phyloP scores from a whole-genome alignment of 2,888 invertebrate genomes.

The Drosophila imparisetae region DNA sequence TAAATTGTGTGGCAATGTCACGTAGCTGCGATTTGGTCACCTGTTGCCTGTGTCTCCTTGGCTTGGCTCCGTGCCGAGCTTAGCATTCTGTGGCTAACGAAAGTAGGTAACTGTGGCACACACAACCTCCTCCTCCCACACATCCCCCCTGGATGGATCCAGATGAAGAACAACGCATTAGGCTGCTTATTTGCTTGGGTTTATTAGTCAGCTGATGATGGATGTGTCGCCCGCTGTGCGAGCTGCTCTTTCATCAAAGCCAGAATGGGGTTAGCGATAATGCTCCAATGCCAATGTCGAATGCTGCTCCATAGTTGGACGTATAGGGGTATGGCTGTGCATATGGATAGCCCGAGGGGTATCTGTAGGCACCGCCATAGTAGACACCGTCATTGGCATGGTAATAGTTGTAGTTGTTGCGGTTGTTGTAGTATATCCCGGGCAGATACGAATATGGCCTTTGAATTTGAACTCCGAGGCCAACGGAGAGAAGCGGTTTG shows the following conservation, averaged over 20 bases:
- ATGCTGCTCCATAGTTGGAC: conserved; percentile 45
- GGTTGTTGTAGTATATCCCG: conserved; percentile 41
- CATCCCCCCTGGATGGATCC: background rate
- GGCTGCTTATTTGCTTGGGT: conserved; percentile 26
- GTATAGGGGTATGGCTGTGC: conserved; percentile 7
- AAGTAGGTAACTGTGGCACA: conserved; percentile 3
- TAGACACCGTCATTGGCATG: conserved; percentile 31
- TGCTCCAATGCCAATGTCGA: conserved; percentile 62
- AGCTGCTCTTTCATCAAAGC: conserved; percentile 38
- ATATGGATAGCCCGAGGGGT: conserved; percentile 19
- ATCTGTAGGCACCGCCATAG: conserved; percentile 34
- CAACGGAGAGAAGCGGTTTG: conserved; percentile 64
- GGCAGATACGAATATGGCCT: conserved; percentile 32
- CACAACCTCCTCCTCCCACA: background rate
- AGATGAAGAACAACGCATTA: conserved; percentile 32
- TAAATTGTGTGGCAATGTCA: conserved; percentile 45
- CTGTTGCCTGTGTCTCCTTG: conserved; percentile 32
- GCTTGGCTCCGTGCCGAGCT: conserved; percentile 23
- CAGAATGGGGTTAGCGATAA: conserved; percentile 60
- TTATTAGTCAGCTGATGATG: conserved; percentile 37
- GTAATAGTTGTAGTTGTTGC: conserved; percentile 10
- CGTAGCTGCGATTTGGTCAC: conserved; percentile 57
- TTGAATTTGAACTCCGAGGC: conserved; percentile 47
- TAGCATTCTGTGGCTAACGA: conserved; percentile 6
- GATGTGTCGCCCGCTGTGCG: conserved; percentile 37